phyloP scores from a whole-genome alignment of 2,888 invertebrate genomes.

The Ichneumoninae sp. region DNA sequence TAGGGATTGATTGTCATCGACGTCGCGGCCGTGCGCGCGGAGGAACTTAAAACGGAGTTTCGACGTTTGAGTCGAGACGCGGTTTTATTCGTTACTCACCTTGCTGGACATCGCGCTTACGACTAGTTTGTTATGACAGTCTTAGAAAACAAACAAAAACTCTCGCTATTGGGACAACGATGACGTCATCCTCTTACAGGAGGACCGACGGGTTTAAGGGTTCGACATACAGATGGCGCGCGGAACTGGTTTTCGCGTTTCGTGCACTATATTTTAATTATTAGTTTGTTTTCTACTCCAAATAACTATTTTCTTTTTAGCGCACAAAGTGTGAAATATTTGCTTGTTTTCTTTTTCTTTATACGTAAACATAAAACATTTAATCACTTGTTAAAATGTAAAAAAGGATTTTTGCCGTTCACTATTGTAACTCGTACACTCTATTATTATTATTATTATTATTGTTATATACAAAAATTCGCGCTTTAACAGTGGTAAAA shows the following conservation, averaged over 20 bases:
- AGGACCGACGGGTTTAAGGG: neutral
- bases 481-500: neutral
- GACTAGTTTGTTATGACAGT: conserved; percentile 61
- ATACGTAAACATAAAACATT: too few species aligned
- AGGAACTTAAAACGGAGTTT: conserved; percentile 27
- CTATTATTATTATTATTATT: conserved; percentile 3
- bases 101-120: conserved; percentile 47
- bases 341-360: too few species aligned
- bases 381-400: too few species aligned
- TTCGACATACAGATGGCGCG: neutral
- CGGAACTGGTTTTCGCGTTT: neutral
- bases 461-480: conserved; percentile 16
- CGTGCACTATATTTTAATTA: neutral
- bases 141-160: conserved; percentile 2
- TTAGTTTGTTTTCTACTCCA: too few species aligned
- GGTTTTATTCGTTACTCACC: conserved; percentile 55
- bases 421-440: too few species aligned
- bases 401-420: too few species aligned
- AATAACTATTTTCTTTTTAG: too few species aligned
- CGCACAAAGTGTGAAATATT: too few species aligned
- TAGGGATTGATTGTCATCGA: conserved; percentile 21
- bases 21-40: neutral
- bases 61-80: conserved; percentile 8
- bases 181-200: neutral
- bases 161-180: neutral